Percentiles rank a stretch among this genome's conserved stretches.
Conservation (phyloP, 2,113 vertebrate genomes). For the Hippocampus comes region DNA sequence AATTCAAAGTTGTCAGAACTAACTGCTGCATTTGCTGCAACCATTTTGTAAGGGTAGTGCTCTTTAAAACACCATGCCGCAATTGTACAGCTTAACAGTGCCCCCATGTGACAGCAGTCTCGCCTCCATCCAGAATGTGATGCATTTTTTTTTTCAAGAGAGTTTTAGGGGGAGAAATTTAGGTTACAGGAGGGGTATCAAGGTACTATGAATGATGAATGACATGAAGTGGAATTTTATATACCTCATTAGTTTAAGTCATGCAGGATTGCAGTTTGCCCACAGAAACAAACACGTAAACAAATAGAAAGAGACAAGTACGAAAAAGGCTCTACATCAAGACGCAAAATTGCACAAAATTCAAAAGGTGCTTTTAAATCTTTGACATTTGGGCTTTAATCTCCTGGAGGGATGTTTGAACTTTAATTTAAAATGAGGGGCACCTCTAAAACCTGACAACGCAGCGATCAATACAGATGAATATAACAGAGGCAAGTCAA, state of each 20-base stretch:
- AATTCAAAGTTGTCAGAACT: constrained; percentile 60
- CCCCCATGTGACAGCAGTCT: constrained; percentile 77
- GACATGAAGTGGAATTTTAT: background rate
- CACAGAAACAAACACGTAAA: background rate
- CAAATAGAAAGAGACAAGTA: background rate
- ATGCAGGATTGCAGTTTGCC: background rate
- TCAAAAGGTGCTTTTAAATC: constrained; percentile 23
- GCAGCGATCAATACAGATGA: constrained; percentile 56
- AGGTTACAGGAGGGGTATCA: constrained; percentile 18
- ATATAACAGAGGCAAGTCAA: constrained; percentile 37
- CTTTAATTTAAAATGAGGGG: constrained; percentile 63
- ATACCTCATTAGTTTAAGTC: background rate
- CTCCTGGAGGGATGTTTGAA: constrained; percentile 45
- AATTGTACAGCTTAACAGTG: constrained; percentile 83
- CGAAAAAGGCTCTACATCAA: background rate
- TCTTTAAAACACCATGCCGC: constrained; percentile 47
- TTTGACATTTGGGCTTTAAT: constrained; percentile 23
- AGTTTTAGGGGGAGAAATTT: constrained; percentile 24
- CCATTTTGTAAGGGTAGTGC: constrained; percentile 71
- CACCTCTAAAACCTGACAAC: constrained; percentile 52
- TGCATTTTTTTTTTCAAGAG: constrained; percentile 4
- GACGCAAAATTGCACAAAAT: background rate
- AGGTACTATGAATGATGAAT: constrained; percentile 17
- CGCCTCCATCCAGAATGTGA: constrained; percentile 32
- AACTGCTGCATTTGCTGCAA: constrained; percentile 65